Evolutionary conservation across 2,797 vertebrate species (phyloP).

Genomic region (Cheirogaleus major): DNA sequence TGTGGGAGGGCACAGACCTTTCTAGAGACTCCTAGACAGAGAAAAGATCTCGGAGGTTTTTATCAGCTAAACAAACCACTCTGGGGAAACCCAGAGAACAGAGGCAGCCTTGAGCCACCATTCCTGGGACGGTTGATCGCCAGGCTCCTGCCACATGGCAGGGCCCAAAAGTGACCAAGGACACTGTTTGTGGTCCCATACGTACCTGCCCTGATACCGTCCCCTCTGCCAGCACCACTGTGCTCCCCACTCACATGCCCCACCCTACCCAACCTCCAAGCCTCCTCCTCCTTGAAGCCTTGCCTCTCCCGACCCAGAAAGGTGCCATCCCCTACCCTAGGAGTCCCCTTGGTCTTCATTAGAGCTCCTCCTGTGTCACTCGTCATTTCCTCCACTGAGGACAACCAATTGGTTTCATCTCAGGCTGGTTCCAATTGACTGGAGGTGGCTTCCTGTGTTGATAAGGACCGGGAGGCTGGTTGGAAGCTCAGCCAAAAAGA

Average conservation of each 20-base stretch:
- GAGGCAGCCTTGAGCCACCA: not conserved
- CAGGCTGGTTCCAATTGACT: not conserved
- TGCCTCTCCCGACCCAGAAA: not conserved
- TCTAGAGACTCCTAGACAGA: not conserved
- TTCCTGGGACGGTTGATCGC: accelerated
- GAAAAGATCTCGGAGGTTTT: not conserved
- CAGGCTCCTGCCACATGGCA: not conserved
- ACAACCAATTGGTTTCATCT: slow-evolving; percentile 38
- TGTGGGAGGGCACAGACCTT: not conserved
- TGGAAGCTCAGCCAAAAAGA: not conserved
- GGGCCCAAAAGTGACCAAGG: accelerated
- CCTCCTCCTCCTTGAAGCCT: not conserved
- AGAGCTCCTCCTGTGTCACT: not conserved
- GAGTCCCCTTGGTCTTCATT: not conserved
- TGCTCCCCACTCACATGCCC: not conserved
- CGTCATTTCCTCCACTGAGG: not conserved
- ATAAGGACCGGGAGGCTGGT: not conserved
- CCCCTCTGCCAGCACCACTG: not conserved
- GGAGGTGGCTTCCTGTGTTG: not conserved
- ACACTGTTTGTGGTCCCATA: accelerated
- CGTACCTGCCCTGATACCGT: not conserved
- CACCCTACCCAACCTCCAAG: not conserved
- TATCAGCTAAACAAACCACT: not conserved
- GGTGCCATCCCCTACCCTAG: accelerated
- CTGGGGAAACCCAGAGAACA: not conserved